Conservation (phyloP, 2,888 invertebrate species). For the Buathra laborator region DNA sequence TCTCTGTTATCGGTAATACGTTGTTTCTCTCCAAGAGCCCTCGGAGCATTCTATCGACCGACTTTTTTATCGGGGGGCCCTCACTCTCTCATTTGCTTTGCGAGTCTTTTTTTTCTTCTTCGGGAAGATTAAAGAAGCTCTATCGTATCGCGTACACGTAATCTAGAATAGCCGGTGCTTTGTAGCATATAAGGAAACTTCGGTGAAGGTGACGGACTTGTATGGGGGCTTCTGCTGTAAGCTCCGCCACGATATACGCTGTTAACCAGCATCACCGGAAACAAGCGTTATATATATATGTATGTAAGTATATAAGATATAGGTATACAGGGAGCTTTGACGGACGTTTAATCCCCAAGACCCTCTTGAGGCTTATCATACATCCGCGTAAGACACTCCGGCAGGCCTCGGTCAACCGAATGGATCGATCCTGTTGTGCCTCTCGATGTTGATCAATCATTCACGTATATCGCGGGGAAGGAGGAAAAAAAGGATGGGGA, state of each 20-base stretch:
- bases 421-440: conserved; percentile 49
- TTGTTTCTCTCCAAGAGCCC: neutral
- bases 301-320: neutral
- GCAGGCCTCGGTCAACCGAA: conserved; percentile 19
- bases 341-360: conserved; percentile 55
- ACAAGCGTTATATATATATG: neutral
- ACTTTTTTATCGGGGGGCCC: neutral
- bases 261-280: neutral
- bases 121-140: conserved; percentile 12
- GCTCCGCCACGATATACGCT: neutral
- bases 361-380: conserved; percentile 57
- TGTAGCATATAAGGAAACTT: neutral
- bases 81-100: conserved; percentile 15
- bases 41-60: conserved; percentile 6
- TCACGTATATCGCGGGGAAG: conserved; percentile 29
- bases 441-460: conserved; percentile 56
- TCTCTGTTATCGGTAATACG: neutral
- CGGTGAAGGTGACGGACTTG: neutral
- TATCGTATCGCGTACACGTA: conserved; percentile 11
- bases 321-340: conserved; percentile 32
- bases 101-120: neutral
- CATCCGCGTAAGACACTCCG: conserved; percentile 49
- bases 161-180: neutral
- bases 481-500: neutral
- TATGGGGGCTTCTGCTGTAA: neutral